Evolutionary conservation across 2,797 vertebrate species (phyloP).

Genomic region (Pipistrellus pygmaeus): DNA sequence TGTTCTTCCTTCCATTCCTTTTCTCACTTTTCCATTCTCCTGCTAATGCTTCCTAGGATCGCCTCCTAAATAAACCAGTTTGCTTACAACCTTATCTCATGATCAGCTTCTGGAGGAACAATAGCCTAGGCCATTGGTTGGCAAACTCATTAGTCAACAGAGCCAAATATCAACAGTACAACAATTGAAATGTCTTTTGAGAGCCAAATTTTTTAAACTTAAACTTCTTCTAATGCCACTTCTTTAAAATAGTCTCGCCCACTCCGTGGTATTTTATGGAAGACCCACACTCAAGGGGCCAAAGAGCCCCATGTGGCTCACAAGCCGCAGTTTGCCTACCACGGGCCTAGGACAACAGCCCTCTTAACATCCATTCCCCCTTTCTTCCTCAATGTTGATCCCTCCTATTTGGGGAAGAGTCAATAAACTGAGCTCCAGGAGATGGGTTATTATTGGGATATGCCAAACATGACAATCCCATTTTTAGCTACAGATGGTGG

Average conservation of each 20-base stretch:
- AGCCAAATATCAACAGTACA: too few species aligned
- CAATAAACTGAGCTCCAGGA: background rate
- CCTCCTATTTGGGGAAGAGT: background rate
- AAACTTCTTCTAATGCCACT: too few species aligned
- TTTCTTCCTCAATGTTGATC: background rate
- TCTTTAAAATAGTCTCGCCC: too few species aligned
- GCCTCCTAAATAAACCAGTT: background rate
- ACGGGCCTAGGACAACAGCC: background rate
- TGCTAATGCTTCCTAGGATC: background rate
- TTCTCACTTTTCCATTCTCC: background rate
- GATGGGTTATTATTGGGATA: background rate
- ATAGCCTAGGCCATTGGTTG: background rate
- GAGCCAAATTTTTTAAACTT: too few species aligned
- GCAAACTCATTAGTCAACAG: too few species aligned
- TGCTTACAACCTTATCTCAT: background rate
- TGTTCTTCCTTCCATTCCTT: background rate
- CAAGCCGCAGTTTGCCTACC: too few species aligned
- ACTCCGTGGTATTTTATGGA: too few species aligned
- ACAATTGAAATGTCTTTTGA: too few species aligned
- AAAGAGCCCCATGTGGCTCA: too few species aligned
- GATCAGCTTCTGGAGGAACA: background rate
- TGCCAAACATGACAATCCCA: background rate
- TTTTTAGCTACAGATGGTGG: background rate
- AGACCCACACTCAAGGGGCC: too few species aligned
- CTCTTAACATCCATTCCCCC: background rate